A percentile compares a stretch with the other conserved stretches of the same genome.
These are phyloP conservation scores for Anthonomus grandis DNA, from an alignment of 1,140 invertebrate genomes.

Conservation along the genomic window DNA sequence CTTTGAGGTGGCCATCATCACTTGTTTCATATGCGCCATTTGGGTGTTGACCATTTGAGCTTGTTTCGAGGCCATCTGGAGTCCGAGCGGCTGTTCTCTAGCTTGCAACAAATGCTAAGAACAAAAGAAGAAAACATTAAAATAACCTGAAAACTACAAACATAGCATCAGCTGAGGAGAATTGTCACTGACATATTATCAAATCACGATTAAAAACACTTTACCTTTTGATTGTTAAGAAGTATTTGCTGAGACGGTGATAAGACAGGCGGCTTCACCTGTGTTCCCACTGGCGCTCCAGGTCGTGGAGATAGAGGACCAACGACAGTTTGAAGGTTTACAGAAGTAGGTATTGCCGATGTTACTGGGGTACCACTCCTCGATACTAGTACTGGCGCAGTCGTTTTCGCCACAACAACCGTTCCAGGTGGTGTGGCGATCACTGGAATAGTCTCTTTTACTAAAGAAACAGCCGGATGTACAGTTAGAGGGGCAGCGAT, in stretches of 20 bases:
- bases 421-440: conserved; percentile 3
- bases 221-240: conserved; percentile 32
- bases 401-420: conserved; percentile 10
- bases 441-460: not conserved
- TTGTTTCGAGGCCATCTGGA: conserved; percentile 25
- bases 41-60: conserved; percentile 34
- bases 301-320: conserved; percentile 40
- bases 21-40: conserved; percentile 32
- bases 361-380: conserved; percentile 11
- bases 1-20: conserved; percentile 28
- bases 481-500: not conserved
- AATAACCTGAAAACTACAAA: too few relatives aligned
- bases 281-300: conserved; percentile 26
- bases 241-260: conserved; percentile 33
- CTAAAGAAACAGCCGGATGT: not conserved
- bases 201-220: too few relatives aligned
- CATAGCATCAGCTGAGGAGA: too few relatives aligned
- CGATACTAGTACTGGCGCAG: conserved; percentile 13
- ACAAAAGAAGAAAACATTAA: too few relatives aligned
- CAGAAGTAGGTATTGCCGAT: conserved; percentile 7
- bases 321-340: not conserved
- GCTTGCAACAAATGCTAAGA: conserved; percentile 36
- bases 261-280: conserved; percentile 43
- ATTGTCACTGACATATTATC: too few relatives aligned
- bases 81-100: conserved; percentile 23